Conservation (phyloP, 2,113 vertebrate species). For the Atrichornis clamosus region DNA sequence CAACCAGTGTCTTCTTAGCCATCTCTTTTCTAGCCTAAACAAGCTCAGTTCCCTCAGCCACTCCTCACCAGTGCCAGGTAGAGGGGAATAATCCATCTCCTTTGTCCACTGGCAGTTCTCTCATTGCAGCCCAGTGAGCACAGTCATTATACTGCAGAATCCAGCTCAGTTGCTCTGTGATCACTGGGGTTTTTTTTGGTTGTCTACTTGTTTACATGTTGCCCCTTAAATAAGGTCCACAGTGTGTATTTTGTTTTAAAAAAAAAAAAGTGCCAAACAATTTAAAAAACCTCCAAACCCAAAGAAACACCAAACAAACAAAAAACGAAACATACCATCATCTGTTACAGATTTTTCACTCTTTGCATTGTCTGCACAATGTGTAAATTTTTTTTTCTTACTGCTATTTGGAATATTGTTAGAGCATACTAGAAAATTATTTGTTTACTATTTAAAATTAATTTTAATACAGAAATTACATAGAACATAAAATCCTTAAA, state of each 20-base stretch:
- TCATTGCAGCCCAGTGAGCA: neutral
- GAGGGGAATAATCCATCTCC: neutral
- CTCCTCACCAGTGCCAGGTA: neutral
- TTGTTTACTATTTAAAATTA: neutral
- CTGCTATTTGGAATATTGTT: neutral
- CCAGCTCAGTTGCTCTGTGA: neutral
- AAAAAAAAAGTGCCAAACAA: neutral
- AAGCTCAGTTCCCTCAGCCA: neutral
- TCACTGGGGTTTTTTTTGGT: neutral
- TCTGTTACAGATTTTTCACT: neutral
- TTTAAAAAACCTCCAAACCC: neutral
- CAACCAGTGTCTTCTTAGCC: neutral
- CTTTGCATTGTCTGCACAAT: neutral
- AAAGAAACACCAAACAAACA: neutral
- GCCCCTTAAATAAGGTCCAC: neutral
- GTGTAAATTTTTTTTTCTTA: neutral
- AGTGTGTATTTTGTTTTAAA: neutral
- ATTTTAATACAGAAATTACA: neutral
- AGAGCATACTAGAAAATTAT: neutral
- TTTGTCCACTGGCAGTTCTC: neutral
- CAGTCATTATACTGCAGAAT: neutral
- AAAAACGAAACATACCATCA: neutral
- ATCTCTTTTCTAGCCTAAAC: neutral
- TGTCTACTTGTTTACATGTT: neutral
- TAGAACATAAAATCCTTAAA: neutral